Evolutionary conservation across 2,888 invertebrate genomes (phyloP), one percentile per base, ranked within the genome.

Genomic region (Synanthedon myopaeformis): DNA sequence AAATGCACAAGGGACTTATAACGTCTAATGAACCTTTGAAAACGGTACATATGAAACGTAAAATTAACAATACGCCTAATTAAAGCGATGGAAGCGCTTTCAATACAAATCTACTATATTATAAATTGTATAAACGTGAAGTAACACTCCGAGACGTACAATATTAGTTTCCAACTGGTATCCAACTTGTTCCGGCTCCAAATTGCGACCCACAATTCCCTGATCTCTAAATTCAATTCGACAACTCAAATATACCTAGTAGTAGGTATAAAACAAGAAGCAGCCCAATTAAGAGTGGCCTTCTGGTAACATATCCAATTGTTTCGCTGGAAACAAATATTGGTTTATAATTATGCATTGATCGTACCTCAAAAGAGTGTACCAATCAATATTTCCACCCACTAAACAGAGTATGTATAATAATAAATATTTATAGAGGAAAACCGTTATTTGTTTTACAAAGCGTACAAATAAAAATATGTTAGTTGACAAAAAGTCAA

Each of bases 41-140:
- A 28, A 28, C 28, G 28, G 35, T 35, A 35, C 35, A 35, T 35
- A 35, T 35, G 35, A 35, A 35, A 35, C 10, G 35, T 35, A 57
- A 57, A 58, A 53, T 57, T 35, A 57, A 61, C 52, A 54, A 56
- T 54, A 49, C 48, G 35, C 17, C 45, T 45, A 13, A 45, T n/a
- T 45, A 45, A 45, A 45, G 45, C 45, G 45, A n/a, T 45, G 14
- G 6, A 13, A 45, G 14, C 45, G 45, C 45, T 13, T 35, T 35
- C 35, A 45, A 45, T 45, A 45, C 45, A 6, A 23, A 45, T 45
- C 8, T 35, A 12, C 14, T 45, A 45, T 14, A 45, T 45, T 45
- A 13, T 45, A 14, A 45, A 13, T 14, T 14, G 14, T 45, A n/a
- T 45, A n/a, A 45, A 45, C 14, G 14, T 14, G 49, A 19, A 49